These are phyloP conservation scores for Dasypolia templi DNA, from an alignment of 2,888 invertebrate species.

Conservation along the genomic window DNA sequence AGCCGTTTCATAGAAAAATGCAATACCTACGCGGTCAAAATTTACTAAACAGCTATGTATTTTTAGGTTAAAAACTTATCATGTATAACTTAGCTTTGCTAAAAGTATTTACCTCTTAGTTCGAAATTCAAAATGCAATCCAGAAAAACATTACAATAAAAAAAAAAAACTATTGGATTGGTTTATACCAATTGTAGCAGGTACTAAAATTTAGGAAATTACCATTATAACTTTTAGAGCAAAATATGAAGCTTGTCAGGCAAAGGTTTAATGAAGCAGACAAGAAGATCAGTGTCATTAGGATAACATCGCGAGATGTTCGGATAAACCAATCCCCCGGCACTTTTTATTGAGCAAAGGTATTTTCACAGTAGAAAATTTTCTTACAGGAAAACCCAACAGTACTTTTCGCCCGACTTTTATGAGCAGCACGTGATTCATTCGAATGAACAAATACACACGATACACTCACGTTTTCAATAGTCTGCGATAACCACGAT, in stretches of 20 bases:
- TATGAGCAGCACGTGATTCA: constrained; percentile 18
- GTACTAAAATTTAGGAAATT: neutral
- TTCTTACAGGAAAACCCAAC: neutral
- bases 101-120: too few species aligned
- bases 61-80: too few species aligned
- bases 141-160: neutral
- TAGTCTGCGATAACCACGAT: constrained; percentile 4
- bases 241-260: neutral
- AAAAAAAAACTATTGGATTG: too few species aligned
- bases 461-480: constrained; percentile 21
- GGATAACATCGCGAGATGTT: neutral
- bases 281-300: neutral
- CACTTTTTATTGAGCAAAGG: neutral
- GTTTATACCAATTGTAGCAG: too few species aligned
- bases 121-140: too few species aligned
- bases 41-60: too few species aligned
- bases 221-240: neutral
- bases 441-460: neutral
- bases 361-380: neutral
- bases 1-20: too few species aligned
- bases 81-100: too few species aligned
- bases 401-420: constrained; percentile 1
- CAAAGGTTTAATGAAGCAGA: neutral
- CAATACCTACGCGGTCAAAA: too few species aligned
- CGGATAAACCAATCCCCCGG: neutral